Conservation (phyloP, 23 tunicate species). For the Styela plicata region DNA sequence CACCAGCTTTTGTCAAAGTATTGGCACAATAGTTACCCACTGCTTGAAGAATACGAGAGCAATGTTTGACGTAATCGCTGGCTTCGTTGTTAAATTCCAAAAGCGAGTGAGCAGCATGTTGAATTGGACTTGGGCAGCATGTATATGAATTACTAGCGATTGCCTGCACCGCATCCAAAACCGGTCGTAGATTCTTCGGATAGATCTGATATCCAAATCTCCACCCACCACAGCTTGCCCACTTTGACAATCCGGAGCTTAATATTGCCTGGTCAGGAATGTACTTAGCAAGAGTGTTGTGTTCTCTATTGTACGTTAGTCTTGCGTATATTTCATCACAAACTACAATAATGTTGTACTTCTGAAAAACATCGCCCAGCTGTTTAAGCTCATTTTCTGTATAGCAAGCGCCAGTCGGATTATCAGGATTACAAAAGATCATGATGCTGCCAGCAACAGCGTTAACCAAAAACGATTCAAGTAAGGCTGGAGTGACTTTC, state of each 20-base stretch:
- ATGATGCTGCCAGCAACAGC: slow-evolving; percentile 41
- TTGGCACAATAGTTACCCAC: slow-evolving; percentile 65
- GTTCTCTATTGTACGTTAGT: slow-evolving; percentile 41
- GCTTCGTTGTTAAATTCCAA: slow-evolving; percentile 43
- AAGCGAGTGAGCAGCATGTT: slow-evolving; percentile 54
- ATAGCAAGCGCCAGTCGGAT: slow-evolving; percentile 82
- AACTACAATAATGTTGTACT: slow-evolving; percentile 57
- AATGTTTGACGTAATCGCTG: slow-evolving; percentile 49
- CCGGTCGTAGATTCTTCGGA: slow-evolving; percentile 51
- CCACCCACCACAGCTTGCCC: slow-evolving; percentile 99
- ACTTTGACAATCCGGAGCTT: slow-evolving; percentile 80
- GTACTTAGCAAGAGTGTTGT: slow-evolving; percentile 35
- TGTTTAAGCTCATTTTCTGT: slow-evolving; percentile 38
- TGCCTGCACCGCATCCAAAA: slow-evolving; percentile 47
- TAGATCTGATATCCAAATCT: slow-evolving; percentile 84
- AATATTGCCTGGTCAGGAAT: slow-evolving; percentile 83
- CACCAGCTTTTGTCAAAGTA: slow-evolving; percentile 39
- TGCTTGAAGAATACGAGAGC: slow-evolving; percentile 53
- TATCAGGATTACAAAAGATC: slow-evolving; percentile 92
- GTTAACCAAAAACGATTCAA: slow-evolving; percentile 37
- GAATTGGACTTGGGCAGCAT: slow-evolving; percentile 68
- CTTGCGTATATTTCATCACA: slow-evolving; percentile 93
- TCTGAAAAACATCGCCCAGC: slow-evolving; percentile 39
- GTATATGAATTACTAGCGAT: slow-evolving; percentile 83
- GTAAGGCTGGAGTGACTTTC: slow-evolving; percentile 55